A percentile compares a stretch with the other conserved stretches of the same genome.
Evolutionary conservation across 2,888 invertebrate species (phyloP).

Genomic region (Elaeidobius kamerunicus): DNA sequence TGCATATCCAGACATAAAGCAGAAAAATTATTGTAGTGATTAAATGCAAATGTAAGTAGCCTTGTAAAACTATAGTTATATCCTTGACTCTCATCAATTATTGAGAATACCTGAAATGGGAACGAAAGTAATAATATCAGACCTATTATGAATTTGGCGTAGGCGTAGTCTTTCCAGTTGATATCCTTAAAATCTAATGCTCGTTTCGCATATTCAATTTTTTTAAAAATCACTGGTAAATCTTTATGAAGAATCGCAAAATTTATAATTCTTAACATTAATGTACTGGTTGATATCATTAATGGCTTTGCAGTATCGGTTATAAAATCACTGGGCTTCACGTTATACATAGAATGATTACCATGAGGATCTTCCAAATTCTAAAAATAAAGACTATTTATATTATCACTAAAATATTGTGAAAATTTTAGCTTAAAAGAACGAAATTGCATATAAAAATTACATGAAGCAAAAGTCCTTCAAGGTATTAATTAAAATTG

Average conservation of each 20-base stretch:
- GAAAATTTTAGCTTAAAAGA: not conserved
- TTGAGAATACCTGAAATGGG: constrained; percentile 1
- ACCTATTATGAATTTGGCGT: not conserved
- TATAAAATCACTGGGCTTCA: constrained; percentile 3
- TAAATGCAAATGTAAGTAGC: not conserved
- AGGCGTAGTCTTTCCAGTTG: constrained; percentile 1
- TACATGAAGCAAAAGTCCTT: not conserved
- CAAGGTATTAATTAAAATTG: too few species aligned
- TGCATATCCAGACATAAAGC: constrained; percentile 5
- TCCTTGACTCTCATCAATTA: not conserved
- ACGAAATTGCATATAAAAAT: not conserved
- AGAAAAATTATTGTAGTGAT: constrained; percentile 10
- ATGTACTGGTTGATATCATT: not conserved
- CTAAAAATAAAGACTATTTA: too few species aligned
- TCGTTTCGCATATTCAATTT: not conserved
- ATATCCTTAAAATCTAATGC: constrained; percentile 1
- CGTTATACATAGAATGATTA: too few species aligned
- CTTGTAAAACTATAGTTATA: not conserved
- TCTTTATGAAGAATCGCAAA: not conserved
- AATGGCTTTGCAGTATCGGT: constrained; percentile 6
- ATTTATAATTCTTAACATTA: constrained; percentile 7
- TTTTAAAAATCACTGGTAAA: constrained; percentile 5
- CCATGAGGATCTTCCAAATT: not conserved
- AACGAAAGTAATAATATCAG: constrained; percentile 5
- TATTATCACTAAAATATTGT: too few species aligned